These are phyloP conservation scores for Nymphalis urticae DNA, from an alignment of 2,888 invertebrate genomes.

Conservation along the genomic window DNA sequence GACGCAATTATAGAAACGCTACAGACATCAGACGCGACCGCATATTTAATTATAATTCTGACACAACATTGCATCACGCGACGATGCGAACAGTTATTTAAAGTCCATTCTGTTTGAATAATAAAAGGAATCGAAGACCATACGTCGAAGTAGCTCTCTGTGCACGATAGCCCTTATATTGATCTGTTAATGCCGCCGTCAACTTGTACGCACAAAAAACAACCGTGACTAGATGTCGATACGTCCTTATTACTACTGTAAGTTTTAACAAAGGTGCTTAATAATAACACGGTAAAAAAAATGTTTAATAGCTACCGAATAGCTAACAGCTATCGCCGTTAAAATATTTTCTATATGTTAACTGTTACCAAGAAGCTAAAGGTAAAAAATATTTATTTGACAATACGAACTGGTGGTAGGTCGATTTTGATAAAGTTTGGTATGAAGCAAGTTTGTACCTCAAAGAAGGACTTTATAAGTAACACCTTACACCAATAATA, in stretches of 20 bases:
- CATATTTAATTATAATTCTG: background rate
- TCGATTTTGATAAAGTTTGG: too few relatives aligned
- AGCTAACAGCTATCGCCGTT: constrained; percentile 15
- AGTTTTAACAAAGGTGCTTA: constrained; percentile 41
- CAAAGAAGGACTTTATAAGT: too few relatives aligned
- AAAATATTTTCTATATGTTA: background rate
- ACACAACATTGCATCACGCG: background rate
- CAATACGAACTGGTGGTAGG: too few relatives aligned
- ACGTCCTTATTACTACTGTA: constrained; percentile 64
- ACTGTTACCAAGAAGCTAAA: background rate
- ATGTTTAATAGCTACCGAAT: constrained; percentile 32
- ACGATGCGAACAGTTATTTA: background rate
- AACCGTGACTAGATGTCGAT: constrained; percentile 67
- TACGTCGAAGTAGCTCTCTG: background rate
- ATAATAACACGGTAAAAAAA: constrained; percentile 39
- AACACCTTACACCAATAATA: too few relatives aligned
- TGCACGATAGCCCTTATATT: constrained; percentile 46
- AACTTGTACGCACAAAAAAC: constrained; percentile 63
- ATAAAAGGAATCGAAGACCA: background rate
- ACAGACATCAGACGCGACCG: background rate
- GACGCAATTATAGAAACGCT: background rate
- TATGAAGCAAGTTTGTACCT: too few relatives aligned
- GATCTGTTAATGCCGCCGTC: constrained; percentile 74
- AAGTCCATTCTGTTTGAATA: background rate
- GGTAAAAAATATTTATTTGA: too few relatives aligned